A percentile compares a stretch with the other conserved stretches of the same genome.
Evolutionary conservation across 2,113 vertebrate genomes (phyloP).

Genomic region (Macrotis lagotis): DNA sequence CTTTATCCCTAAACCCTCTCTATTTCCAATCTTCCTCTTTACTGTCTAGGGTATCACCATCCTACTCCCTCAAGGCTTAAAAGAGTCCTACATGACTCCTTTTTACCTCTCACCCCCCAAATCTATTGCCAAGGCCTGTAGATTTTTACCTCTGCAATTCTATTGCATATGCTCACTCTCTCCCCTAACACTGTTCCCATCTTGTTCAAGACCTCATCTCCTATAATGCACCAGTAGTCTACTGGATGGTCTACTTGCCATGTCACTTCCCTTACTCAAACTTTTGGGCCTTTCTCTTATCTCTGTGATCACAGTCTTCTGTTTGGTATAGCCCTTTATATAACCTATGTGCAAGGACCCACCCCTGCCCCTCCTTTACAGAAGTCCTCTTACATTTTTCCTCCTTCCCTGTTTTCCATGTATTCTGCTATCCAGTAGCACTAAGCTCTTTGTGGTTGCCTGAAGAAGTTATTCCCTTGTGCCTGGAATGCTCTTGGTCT

Average conservation of each 20-base stretch:
- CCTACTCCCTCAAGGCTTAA: neutral
- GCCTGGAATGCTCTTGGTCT: neutral
- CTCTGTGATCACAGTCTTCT: neutral
- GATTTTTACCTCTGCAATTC: neutral
- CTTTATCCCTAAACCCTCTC: neutral
- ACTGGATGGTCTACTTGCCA: neutral
- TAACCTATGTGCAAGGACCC: neutral
- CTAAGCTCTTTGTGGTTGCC: neutral
- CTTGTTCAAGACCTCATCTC: neutral
- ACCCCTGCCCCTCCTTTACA: neutral
- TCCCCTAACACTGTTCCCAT: neutral
- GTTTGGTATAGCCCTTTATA: neutral
- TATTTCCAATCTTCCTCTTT: neutral
- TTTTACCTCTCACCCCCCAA: neutral
- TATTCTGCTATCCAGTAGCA: neutral
- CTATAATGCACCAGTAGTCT: neutral
- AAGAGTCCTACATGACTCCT: neutral
- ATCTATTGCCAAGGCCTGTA: neutral
- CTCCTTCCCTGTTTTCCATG: no score
- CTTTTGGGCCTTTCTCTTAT: neutral
- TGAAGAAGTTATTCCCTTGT: neutral
- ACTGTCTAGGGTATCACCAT: neutral
- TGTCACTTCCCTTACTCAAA: no score
- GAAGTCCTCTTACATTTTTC: neutral
- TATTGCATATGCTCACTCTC: neutral